A percentile compares a stretch with the other conserved stretches of the same genome.
Evolutionary conservation across 1,140 invertebrate genomes (phyloP).

Genomic region (Penaeus vannamei): DNA sequence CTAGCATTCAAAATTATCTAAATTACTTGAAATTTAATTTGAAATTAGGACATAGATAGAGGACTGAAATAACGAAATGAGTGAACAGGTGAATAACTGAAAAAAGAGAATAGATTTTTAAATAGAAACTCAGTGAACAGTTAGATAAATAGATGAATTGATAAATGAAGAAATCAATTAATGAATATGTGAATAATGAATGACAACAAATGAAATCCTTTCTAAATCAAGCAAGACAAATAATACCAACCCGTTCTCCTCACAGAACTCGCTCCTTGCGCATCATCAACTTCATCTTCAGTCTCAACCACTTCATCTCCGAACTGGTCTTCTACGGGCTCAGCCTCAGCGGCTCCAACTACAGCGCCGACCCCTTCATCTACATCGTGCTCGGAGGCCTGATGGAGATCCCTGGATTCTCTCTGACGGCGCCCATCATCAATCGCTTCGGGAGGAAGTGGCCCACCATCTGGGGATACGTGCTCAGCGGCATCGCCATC

Average conservation of each 20-base stretch:
- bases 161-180: not conserved
- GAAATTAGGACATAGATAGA: no score
- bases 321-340: slow-evolving; percentile 59
- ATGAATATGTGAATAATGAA: no score
- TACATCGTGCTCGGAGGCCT: slow-evolving; percentile 53
- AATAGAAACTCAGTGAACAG: no score
- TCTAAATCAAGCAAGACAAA: not conserved
- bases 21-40: no score
- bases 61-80: no score
- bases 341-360: slow-evolving; percentile 46
- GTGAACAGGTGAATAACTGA: no score
- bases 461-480: slow-evolving; percentile 10
- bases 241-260: not conserved
- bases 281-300: slow-evolving; percentile 44
- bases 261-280: slow-evolving; percentile 43
- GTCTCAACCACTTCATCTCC: slow-evolving; percentile 40
- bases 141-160: no score
- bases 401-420: slow-evolving; percentile 57
- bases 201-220: not conserved
- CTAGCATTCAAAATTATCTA: no score
- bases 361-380: no score
- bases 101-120: no score
- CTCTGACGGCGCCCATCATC: slow-evolving; percentile 55
- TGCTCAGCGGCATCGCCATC: slow-evolving; percentile 43
- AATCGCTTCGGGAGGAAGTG: slow-evolving; percentile 44